phyloP scores from a whole-genome alignment of 2,797 vertebrate genomes.

The Austrolebias charrua region DNA sequence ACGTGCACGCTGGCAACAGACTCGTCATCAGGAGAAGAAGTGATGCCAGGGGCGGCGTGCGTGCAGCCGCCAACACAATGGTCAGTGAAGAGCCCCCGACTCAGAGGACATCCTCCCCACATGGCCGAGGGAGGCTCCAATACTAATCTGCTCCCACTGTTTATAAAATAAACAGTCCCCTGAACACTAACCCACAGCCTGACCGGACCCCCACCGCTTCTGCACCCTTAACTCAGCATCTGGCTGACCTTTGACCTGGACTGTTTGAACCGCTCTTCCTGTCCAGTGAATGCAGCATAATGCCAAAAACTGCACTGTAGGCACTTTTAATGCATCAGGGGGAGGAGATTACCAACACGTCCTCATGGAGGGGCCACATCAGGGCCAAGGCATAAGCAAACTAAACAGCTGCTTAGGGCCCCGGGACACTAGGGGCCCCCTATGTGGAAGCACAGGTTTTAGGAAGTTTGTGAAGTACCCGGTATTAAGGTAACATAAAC shows the following conservation, averaged over 20 bases:
- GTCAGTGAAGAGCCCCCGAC: slow-evolving; percentile 61
- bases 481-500: too few relatives aligned
- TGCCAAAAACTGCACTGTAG: slow-evolving; percentile 58
- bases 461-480: too few relatives aligned
- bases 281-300: slow-evolving; percentile 53
- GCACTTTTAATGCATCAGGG: slow-evolving; percentile 57
- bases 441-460: too few relatives aligned
- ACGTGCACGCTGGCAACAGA: slow-evolving; percentile 40
- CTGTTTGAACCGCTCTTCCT: slow-evolving; percentile 75
- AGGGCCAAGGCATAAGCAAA: too few relatives aligned
- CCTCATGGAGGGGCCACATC: slow-evolving; percentile 42
- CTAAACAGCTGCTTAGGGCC: too few relatives aligned
- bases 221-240: slow-evolving; percentile 63
- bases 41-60: slow-evolving; percentile 54
- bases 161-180: slow-evolving; percentile 78
- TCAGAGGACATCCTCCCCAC: slow-evolving; percentile 77
- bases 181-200: slow-evolving; percentile 61
- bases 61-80: slow-evolving; percentile 64
- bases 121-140: slow-evolving; percentile 69
- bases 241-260: slow-evolving; percentile 71
- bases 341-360: slow-evolving; percentile 56
- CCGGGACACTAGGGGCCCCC: too few relatives aligned
- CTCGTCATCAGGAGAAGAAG: slow-evolving; percentile 62
- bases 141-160: slow-evolving; percentile 76
- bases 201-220: slow-evolving; percentile 45